These are phyloP conservation scores for Drosophila percnosoma DNA, from an alignment of 2,888 invertebrate genomes.

Conservation along the genomic window DNA sequence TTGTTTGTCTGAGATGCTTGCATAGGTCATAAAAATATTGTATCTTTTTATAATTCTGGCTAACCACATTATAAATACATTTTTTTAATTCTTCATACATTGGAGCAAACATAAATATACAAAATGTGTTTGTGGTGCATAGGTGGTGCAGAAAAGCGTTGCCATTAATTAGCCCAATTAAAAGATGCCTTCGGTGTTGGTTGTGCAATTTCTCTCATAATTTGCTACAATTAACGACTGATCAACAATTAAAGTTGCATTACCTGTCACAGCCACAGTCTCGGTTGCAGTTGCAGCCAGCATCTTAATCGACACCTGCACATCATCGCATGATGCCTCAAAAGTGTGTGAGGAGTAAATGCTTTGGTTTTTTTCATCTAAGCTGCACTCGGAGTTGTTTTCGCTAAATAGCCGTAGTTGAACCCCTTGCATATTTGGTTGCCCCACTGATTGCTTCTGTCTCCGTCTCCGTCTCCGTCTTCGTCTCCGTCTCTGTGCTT, in stretches of 20 bases:
- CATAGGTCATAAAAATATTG: neutral
- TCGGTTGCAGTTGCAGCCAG: conserved; percentile 17
- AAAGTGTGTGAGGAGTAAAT: conserved; percentile 71
- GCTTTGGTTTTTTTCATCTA: conserved; percentile 24
- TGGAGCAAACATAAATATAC: neutral
- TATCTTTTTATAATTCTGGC: neutral
- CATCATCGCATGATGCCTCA: conserved; percentile 65
- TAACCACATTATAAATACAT: neutral
- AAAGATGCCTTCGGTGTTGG: conserved; percentile 51
- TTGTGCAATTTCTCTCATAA: conserved; percentile 68
- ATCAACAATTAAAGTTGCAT: conserved; percentile 78
- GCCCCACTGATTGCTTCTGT: conserved; percentile 52
- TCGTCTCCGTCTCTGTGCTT: neutral
- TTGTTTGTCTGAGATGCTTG: neutral
- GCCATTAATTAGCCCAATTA: conserved; percentile 72
- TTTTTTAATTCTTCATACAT: neutral
- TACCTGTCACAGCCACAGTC: conserved; percentile 38
- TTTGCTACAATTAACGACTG: conserved; percentile 79
- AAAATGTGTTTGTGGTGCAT: conserved; percentile 14
- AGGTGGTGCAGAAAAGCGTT: conserved; percentile 64
- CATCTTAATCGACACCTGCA: conserved; percentile 65
- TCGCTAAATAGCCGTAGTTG: conserved; percentile 15
- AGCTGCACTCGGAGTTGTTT: conserved; percentile 23
- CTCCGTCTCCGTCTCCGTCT: neutral
- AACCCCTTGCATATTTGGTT: conserved; percentile 12